Percentiles rank a stretch among this genome's conserved stretches.
phyloP scores from a whole-genome alignment of 2,888 invertebrate genomes.

The Diachrysia chrysitis region DNA sequence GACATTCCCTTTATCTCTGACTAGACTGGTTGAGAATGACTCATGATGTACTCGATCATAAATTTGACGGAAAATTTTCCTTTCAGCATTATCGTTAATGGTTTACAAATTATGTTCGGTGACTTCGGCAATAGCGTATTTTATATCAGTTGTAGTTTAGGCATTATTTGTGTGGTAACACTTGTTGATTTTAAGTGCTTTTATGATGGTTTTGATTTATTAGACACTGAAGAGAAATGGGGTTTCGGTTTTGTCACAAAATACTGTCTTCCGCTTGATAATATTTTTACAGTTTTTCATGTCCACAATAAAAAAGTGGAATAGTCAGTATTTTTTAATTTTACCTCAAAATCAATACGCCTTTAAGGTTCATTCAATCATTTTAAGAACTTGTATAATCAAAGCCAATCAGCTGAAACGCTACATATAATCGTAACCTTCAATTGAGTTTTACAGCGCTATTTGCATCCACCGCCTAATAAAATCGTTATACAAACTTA shows the following conservation, averaged over 20 bases:
- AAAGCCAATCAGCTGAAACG: background rate
- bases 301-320: background rate
- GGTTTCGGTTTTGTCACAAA: slow-evolving; percentile 2
- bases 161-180: slow-evolving; percentile 22
- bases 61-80: slow-evolving; percentile 64
- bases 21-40: slow-evolving; percentile 52
- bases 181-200: slow-evolving; percentile 23
- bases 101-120: slow-evolving; percentile 52
- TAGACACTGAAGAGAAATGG: background rate
- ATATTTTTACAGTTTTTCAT: background rate
- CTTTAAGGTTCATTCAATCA: no score
- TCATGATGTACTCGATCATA: slow-evolving; percentile 60
- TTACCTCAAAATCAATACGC: no score
- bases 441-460: background rate
- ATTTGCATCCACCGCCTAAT: slow-evolving; percentile 6
- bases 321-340: background rate
- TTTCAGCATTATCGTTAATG: slow-evolving; percentile 67
- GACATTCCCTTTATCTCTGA: slow-evolving; percentile 50
- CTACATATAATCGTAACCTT: background rate
- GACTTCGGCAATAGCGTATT: slow-evolving; percentile 31
- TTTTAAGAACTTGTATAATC: background rate
- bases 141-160: slow-evolving; percentile 21
- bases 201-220: slow-evolving; percentile 10
- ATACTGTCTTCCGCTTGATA: background rate
- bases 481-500: slow-evolving; percentile 17